These are phyloP conservation scores for Siniperca knerii DNA, from an alignment of 2,113 vertebrate species.

Conservation along the genomic window DNA sequence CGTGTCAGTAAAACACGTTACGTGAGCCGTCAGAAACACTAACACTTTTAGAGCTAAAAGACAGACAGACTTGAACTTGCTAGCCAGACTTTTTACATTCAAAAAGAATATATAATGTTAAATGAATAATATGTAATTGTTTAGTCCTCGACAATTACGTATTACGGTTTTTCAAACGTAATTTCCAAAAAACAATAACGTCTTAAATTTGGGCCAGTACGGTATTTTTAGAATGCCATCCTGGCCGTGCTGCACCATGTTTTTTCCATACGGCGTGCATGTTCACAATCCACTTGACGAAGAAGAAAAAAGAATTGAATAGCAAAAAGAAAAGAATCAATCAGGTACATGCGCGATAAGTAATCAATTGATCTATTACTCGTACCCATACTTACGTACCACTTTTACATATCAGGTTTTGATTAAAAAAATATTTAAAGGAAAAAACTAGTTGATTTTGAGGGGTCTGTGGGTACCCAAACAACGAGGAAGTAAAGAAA, in stretches of 20 bases:
- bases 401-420: background rate
- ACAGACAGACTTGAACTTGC: background rate
- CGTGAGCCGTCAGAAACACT: background rate
- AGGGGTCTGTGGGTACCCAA: background rate
- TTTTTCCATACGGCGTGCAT: background rate
- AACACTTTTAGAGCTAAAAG: background rate
- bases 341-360: background rate
- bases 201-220: too few relatives aligned
- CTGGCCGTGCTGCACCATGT: background rate
- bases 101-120: background rate
- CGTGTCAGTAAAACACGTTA: background rate
- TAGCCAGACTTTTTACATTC: too few relatives aligned
- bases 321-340: background rate
- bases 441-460: background rate
- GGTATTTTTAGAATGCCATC: background rate
- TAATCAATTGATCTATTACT: background rate
- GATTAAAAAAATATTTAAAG: background rate
- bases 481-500: background rate
- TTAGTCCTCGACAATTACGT: background rate
- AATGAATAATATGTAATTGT: background rate
- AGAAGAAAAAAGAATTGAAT: background rate
- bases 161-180: background rate
- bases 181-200: background rate
- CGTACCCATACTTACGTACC: background rate
- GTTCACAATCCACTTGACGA: background rate